Percentiles rank a stretch among this genome's conserved stretches.
These are phyloP conservation scores for Bufo gargarizans DNA, from an alignment of 2,113 vertebrate genomes.

Conservation along the genomic window DNA sequence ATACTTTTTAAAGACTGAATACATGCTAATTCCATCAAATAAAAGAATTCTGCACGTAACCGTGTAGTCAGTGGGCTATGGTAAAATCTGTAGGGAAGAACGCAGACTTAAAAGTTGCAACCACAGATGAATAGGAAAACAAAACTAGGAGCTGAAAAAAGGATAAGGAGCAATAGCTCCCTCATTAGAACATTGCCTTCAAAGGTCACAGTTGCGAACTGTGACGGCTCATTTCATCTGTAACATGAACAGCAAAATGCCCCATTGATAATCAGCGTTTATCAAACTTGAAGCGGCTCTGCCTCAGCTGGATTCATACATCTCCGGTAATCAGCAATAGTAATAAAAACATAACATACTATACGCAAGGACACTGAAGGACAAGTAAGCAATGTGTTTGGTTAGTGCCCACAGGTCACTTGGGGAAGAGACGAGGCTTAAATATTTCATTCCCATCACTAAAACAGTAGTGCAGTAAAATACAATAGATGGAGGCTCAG, in stretches of 20 bases:
- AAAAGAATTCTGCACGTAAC: no score
- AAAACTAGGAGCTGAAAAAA: neutral
- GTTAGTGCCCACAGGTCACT: slow-evolving; percentile 24
- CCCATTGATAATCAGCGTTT: slow-evolving; percentile 14
- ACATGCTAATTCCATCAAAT: no score
- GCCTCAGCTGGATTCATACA: slow-evolving; percentile 30
- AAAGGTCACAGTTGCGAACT: neutral
- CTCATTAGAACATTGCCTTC: neutral
- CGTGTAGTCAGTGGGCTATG: no score
- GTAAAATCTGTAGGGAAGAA: no score
- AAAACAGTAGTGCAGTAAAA: slow-evolving; percentile 5
- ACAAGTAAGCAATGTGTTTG: slow-evolving; percentile 24
- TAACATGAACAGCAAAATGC: neutral
- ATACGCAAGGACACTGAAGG: slow-evolving; percentile 45
- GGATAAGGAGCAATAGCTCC: neutral
- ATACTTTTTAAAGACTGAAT: no score
- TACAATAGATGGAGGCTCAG: neutral
- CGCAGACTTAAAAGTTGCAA: no score
- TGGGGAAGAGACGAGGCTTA: neutral
- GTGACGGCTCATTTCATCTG: slow-evolving; percentile 7
- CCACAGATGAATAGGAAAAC: neutral
- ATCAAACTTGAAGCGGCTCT: slow-evolving; percentile 29
- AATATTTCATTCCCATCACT: slow-evolving; percentile 40
- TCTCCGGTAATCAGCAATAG: slow-evolving; percentile 7
- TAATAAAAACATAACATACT: neutral